Evolutionary conservation across 2,888 invertebrate genomes (phyloP).

Genomic region (Sphaerophoria taeniata): DNA sequence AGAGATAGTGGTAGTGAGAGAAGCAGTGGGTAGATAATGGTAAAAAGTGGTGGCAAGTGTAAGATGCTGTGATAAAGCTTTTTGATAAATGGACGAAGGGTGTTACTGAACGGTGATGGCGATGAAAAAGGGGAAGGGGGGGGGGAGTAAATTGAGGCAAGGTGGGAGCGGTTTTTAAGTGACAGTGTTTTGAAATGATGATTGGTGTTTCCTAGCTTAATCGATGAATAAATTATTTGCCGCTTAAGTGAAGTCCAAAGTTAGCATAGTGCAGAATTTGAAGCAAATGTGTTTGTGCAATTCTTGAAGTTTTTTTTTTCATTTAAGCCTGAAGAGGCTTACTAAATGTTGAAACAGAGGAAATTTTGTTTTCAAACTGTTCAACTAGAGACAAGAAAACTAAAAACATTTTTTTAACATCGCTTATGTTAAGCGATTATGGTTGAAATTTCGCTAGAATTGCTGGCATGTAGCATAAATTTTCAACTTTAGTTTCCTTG

Average conservation of each 20-base stretch:
- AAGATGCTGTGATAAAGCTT: slow-evolving; percentile 21
- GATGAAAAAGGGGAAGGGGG: not conserved
- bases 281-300: not conserved
- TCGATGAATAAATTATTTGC: slow-evolving; percentile 74
- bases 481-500: too few species aligned
- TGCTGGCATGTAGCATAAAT: too few species aligned
- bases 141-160: not conserved
- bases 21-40: slow-evolving; percentile 3
- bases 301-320: too few species aligned
- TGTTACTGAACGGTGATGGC: not conserved
- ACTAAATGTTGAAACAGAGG: too few species aligned
- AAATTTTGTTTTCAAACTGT: too few species aligned
- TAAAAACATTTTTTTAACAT: too few species aligned
- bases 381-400: too few species aligned
- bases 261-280: not conserved
- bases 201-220: slow-evolving; percentile 59
- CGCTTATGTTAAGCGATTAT: too few species aligned
- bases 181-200: slow-evolving; percentile 37
- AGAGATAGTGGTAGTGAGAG: slow-evolving; percentile 4
- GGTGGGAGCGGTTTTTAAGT: slow-evolving; percentile 9
- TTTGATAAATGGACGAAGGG: slow-evolving; percentile 5
- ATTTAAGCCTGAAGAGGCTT: too few species aligned
- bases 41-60: not conserved
- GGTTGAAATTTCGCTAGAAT: too few species aligned
- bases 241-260: slow-evolving; percentile 49